Percentiles rank a stretch among this genome's conserved stretches.
phyloP scores from a whole-genome alignment of 2,797 vertebrate genomes.

The Mormyrus hasselquistii region DNA sequence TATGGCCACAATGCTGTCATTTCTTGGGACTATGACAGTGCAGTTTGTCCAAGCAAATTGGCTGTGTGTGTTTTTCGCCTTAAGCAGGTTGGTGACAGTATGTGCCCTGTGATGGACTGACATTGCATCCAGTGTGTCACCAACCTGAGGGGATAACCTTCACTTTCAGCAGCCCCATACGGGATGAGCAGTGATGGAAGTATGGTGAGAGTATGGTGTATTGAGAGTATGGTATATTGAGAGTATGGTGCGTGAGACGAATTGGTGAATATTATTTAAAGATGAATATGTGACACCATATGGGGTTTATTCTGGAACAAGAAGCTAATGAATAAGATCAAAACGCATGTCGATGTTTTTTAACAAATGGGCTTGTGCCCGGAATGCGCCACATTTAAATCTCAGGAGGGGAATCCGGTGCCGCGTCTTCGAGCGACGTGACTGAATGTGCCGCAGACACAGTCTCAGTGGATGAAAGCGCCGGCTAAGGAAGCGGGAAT shows the following conservation, averaged over 20 bases:
- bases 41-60: not conserved
- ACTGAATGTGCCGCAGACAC: not conserved
- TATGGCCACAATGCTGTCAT: not conserved
- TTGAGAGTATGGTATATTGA: not conserved
- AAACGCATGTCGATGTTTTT: not conserved
- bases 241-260: not conserved
- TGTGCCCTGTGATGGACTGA: not conserved
- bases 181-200: not conserved
- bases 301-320: not conserved
- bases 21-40: constrained; percentile 3
- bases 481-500: not conserved
- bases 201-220: too few relatives aligned
- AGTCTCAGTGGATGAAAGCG: not conserved
- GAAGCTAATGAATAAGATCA: constrained; percentile 8
- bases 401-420: not conserved
- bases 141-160: not conserved
- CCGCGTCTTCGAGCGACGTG: not conserved
- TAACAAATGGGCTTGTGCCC: not conserved
- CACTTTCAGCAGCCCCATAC: not conserved
- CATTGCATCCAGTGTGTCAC: not conserved
- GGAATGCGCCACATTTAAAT: not conserved
- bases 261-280: not conserved
- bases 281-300: not conserved
- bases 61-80: not conserved
- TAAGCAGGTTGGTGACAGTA: not conserved